These are phyloP conservation scores for Hirundo rustica DNA, from an alignment of 2,797 vertebrate species.

Conservation along the genomic window DNA sequence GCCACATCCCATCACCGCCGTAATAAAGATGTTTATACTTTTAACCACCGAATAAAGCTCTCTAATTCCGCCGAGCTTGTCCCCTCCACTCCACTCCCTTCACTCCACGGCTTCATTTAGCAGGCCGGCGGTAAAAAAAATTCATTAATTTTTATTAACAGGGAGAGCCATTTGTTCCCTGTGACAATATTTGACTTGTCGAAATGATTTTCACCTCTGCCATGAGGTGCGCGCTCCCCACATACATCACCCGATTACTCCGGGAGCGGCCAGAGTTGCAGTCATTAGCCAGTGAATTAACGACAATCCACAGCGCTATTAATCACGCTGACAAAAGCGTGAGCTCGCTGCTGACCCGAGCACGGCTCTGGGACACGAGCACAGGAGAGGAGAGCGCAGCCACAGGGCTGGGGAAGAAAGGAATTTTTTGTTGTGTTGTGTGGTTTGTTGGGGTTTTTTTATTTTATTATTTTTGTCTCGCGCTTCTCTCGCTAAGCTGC, in stretches of 20 bases:
- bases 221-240: constrained; percentile 86
- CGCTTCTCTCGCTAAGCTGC: neutral
- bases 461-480: neutral
- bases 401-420: constrained; percentile 51
- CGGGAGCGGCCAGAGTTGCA: constrained; percentile 83
- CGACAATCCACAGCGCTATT: constrained; percentile 92
- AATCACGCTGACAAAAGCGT: constrained; percentile 99
- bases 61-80: constrained; percentile 53
- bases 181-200: constrained; percentile 92
- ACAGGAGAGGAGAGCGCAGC: constrained; percentile 65
- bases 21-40: constrained; percentile 71
- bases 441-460: neutral
- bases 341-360: constrained; percentile 85
- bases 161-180: constrained; percentile 86
- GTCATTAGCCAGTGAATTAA: constrained; percentile 99
- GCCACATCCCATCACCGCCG: constrained; percentile 23
- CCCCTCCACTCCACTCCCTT: constrained; percentile 49
- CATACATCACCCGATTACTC: constrained; percentile 98
- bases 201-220: constrained; percentile 98
- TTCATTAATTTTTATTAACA: constrained; percentile 97
- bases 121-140: constrained; percentile 80
- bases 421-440: neutral
- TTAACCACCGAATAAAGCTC: constrained; percentile 72
- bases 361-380: constrained; percentile 77
- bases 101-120: constrained; percentile 85